phyloP scores from a whole-genome alignment of 2,888 invertebrate species.

The Eupithecia dodoneata region DNA sequence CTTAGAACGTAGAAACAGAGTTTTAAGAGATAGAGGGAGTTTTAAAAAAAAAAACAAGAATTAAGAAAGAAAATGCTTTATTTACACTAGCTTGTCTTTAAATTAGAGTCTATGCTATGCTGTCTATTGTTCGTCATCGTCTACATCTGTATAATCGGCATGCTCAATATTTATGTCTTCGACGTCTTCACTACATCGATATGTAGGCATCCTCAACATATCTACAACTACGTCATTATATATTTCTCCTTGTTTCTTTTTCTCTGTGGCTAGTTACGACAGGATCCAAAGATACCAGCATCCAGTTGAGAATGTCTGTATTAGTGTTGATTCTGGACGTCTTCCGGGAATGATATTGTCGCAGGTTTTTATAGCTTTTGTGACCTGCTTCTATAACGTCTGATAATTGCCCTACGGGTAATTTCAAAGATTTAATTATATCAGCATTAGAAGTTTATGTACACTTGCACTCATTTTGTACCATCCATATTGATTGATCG shows the following conservation, averaged over 20 bases:
- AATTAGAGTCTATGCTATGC: slow-evolving; percentile 11
- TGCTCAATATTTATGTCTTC: slow-evolving; percentile 40
- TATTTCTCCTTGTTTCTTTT: slow-evolving; percentile 29
- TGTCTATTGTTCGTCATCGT: slow-evolving; percentile 13
- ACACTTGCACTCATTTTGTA: slow-evolving; percentile 17
- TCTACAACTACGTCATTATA: slow-evolving; percentile 26
- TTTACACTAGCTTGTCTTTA: slow-evolving; percentile 8
- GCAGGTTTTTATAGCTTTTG: slow-evolving; percentile 16
- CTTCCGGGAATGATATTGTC: slow-evolving; percentile 35
- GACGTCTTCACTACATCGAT: slow-evolving; percentile 20
- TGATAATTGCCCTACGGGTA: slow-evolving; percentile 35
- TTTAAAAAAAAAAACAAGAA: too few relatives aligned
- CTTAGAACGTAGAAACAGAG: too few relatives aligned
- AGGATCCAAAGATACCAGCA: slow-evolving; percentile 36
- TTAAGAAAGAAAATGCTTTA: too few relatives aligned
- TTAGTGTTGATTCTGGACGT: slow-evolving; percentile 37
- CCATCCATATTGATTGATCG: too few relatives aligned
- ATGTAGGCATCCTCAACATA: slow-evolving; percentile 22
- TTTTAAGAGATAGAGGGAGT: too few relatives aligned
- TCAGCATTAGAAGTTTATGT: slow-evolving; percentile 32
- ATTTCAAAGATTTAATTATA: slow-evolving; percentile 32
- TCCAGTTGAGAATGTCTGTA: slow-evolving; percentile 36
- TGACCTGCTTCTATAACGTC: slow-evolving; percentile 33
- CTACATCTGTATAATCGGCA: slow-evolving; percentile 21
- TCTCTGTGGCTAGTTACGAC: slow-evolving; percentile 28